A percentile compares a stretch with the other conserved stretches of the same genome.
Evolutionary conservation across 2,113 vertebrate genomes (phyloP).

Genomic region (Tenrec ecaudatus): DNA sequence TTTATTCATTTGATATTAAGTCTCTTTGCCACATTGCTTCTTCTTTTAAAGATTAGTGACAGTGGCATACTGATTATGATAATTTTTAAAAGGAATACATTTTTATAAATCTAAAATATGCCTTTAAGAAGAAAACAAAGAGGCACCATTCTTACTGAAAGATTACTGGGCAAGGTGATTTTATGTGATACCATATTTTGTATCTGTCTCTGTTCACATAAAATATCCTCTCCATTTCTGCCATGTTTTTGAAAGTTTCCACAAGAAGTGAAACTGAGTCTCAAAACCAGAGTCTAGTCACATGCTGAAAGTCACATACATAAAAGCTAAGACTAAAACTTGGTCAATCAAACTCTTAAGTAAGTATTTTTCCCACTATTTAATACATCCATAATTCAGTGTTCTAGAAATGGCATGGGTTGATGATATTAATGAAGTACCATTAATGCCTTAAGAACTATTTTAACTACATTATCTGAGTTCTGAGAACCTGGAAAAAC

Average conservation of each 20-base stretch:
- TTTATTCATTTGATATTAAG: slow-evolving; percentile 32
- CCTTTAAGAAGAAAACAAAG: not conserved
- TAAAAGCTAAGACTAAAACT: not conserved
- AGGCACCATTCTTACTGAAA: slow-evolving; percentile 30
- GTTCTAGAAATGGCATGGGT: not conserved
- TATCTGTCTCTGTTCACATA: slow-evolving; percentile 3
- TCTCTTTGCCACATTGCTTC: not conserved
- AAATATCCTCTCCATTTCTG: not conserved
- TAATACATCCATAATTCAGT: not conserved
- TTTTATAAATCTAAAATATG: slow-evolving; percentile 20
- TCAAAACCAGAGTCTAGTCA: not conserved
- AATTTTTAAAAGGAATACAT: not conserved
- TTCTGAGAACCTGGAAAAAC: not conserved
- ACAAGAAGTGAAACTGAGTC: slow-evolving; percentile 4
- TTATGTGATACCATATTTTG: not conserved
- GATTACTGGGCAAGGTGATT: not conserved
- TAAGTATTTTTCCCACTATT: not conserved
- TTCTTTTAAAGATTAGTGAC: slow-evolving; percentile 31
- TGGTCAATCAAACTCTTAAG: not conserved
- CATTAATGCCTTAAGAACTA: slow-evolving; percentile 23
- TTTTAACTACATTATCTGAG: not conserved
- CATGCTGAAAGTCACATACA: not conserved
- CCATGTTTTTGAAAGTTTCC: not conserved
- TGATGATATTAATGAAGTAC: not conserved
- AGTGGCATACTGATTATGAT: not conserved